Base-by-base conservation (phyloP, 2,888 invertebrate genomes). In the Andrena marginata region DNA sequence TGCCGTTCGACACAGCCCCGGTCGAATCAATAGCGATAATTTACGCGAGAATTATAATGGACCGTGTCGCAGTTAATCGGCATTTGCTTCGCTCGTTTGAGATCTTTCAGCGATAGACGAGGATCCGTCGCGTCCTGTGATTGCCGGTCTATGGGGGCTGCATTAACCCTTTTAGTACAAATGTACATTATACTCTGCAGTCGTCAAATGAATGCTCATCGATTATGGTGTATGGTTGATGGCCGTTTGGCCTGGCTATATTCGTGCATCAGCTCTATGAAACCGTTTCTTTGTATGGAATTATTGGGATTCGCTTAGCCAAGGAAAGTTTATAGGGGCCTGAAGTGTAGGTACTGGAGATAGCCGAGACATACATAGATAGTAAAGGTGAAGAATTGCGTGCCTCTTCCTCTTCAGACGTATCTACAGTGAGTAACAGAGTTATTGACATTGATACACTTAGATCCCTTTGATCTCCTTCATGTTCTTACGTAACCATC, bases 21-120 rank as follows among this genome's bases (percentile, higher is more conserved):
- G 5, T 16, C 65, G 49, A 76, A 73, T 74, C 72, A 31, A 48
- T 33, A 35, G 13, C 59, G 23, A 35, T 74, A 42, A 79, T 81
- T 81, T 60, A 60, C 42, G 63, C n/a, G 0, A 2, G 26, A 59
- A 56, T 73, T 64, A 51, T 51, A 63, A 51, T 69, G 29, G 23
- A 35, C 54, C 10, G 48, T 48, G 70, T 4, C 1, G 10, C 42
- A 16, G 31, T 56, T 71, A 64, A 77, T 48, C 64, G 10, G 20
- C 6, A 29, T 56, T 70, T 31, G 48, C 33, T 13, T 49, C 13
- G 31, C 23, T 59, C 13, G 23, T 16, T 48, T 13, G 31, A 31
- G 51, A 67, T 67, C 29, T 29, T 29, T 6, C 48, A 7, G 8
- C 54, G 54, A 62, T 54, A 35, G 42, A 51, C 35, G 54, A 31